Evolutionary conservation across 2,888 invertebrate genomes (phyloP).

Genomic region (Netelia virgata): DNA sequence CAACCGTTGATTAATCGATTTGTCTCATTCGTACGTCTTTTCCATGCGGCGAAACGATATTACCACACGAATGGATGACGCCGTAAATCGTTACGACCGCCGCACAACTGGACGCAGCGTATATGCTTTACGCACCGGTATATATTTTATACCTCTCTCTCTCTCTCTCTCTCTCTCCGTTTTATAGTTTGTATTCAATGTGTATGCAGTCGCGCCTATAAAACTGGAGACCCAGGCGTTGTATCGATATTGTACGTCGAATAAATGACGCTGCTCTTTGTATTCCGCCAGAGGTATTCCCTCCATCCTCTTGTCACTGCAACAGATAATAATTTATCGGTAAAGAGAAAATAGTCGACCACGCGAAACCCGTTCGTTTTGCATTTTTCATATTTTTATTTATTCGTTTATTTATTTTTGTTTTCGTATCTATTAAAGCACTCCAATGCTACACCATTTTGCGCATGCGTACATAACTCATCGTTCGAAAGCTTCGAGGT

Average conservation of each 20-base stretch:
- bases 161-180: not conserved
- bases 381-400: not conserved
- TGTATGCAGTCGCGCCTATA: conserved; percentile 26
- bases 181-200: not conserved
- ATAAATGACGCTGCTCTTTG: conserved; percentile 69
- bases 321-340: conserved; percentile 70
- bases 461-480: too few species aligned
- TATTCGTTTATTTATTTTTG: not conserved
- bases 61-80: conserved; percentile 9
- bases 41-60: not conserved
- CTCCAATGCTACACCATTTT: not conserved
- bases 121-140: conserved; percentile 52
- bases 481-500: conserved; percentile 15
- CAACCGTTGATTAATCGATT: conserved; percentile 60
- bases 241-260: conserved; percentile 53
- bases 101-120: conserved; percentile 28
- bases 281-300: conserved; percentile 30
- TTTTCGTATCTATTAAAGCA: not conserved
- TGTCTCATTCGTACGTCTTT: not conserved
- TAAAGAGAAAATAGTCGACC: conserved; percentile 56
- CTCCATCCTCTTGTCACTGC: conserved; percentile 39
- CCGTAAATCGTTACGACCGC: conserved; percentile 41
- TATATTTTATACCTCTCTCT: not conserved
- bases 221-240: conserved; percentile 1
- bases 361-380: conserved; percentile 13